A percentile compares a stretch with the other conserved stretches of the same genome.
Conservation (phyloP, 2,888 invertebrate species). For the Catocala nupta region DNA sequence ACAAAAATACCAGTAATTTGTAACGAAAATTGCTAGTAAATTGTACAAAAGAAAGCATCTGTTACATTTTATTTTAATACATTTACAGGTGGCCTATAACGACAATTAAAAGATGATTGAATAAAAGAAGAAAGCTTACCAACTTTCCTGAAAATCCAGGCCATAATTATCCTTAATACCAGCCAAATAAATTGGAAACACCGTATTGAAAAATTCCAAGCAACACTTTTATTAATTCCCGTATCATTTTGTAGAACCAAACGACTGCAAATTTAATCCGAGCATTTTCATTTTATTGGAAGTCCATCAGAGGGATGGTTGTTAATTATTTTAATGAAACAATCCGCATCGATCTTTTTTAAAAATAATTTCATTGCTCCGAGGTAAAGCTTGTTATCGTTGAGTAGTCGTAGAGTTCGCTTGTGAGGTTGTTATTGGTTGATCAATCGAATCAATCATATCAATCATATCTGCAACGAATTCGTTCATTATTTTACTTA, state of each 20-base stretch:
- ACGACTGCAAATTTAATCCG: conserved; percentile 3
- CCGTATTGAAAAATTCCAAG: background rate
- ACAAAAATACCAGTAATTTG: too few relatives aligned
- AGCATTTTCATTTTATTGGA: conserved; percentile 3
- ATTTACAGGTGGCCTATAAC: too few relatives aligned
- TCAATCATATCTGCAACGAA: background rate
- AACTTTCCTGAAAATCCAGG: too few relatives aligned
- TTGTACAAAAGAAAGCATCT: too few relatives aligned
- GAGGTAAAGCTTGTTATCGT: conserved; percentile 38
- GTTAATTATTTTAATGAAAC: conserved; percentile 22
- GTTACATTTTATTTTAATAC: too few relatives aligned
- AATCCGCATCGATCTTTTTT: conserved; percentile 30
- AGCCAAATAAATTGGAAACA: conserved; percentile 2
- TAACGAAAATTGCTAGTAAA: too few relatives aligned
- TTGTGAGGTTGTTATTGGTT: conserved; percentile 16
- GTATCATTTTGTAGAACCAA: conserved; percentile 1
- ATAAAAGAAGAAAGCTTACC: too few relatives aligned
- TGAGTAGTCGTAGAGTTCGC: conserved; percentile 26
- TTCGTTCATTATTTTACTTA: background rate
- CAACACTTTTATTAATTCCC: conserved; percentile 11
- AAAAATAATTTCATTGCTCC: conserved; percentile 35
- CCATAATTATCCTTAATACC: too few relatives aligned
- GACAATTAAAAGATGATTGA: too few relatives aligned
- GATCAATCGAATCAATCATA: conserved; percentile 3
- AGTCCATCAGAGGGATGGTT: background rate